Evolutionary conservation across 2,888 invertebrate genomes (phyloP), one percentile per base, ranked within the genome.

Genomic region (Thumatha senex): DNA sequence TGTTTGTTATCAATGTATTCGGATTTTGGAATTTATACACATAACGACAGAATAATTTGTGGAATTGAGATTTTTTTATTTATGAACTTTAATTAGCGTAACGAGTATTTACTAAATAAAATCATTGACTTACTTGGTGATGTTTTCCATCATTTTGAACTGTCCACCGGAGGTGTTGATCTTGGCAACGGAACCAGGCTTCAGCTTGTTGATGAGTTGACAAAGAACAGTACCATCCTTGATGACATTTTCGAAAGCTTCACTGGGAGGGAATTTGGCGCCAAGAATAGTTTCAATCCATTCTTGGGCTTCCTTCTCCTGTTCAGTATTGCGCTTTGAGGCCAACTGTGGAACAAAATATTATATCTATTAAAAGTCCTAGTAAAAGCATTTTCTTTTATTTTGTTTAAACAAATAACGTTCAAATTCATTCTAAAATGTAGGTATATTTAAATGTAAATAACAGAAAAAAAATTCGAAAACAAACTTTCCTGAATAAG

Each of bases 81-180:
- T n/a, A n/a, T n/a, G n/a, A n/a, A n/a, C n/a, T n/a, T n/a, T n/a
- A n/a, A n/a, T n/a, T n/a, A n/a, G n/a, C n/a, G n/a, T n/a, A n/a
- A n/a, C n/a, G n/a, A n/a, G n/a, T n/a, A n/a, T n/a, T n/a, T n/a
- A n/a, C n/a, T n/a, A n/a, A n/a, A n/a, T n/a, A 24, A 4, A 24
- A 24, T 24, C 5, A 24, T 24, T 24, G 5, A 91, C 95, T 93
- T 84, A 98, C 96, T 95, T 93, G 92, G 97, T 98, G 87, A 99
- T 98, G 93, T 99, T 99, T 90, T 99, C 99, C 99, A 99, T 99
- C 95, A 99, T 96, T 84, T 99, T 99, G 95, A 99, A 99, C 82
- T 98, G 98, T 82, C 98, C 98, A 70, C 98, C 98, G 42, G 95
- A 94, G 68, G 95, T 94, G 93, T 99, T 98, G 92, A 99, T 95